phyloP scores from a whole-genome alignment of 1,140 invertebrate genomes.

The Diprion similis region DNA sequence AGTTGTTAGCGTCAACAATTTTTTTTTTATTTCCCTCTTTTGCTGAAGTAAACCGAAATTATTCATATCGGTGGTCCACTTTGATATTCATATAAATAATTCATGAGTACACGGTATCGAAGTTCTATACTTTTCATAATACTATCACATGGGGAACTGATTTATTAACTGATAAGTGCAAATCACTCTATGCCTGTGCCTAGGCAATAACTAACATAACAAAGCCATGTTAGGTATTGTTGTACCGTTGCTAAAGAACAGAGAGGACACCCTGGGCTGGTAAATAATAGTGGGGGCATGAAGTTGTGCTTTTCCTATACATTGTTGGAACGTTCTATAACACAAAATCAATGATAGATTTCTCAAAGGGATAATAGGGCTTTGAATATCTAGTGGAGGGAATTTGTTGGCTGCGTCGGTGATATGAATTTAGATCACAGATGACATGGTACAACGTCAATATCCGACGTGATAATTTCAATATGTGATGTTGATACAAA shows the following conservation, averaged over 20 bases:
- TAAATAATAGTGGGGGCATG: constrained; percentile 57
- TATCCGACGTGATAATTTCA: too few relatives aligned
- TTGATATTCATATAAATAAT: neutral
- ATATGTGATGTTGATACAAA: too few relatives aligned
- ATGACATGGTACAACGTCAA: too few relatives aligned
- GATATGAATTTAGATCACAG: too few relatives aligned
- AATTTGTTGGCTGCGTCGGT: too few relatives aligned
- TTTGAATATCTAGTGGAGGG: constrained; percentile 1
- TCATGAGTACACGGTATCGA: neutral
- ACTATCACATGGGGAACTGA: constrained; percentile 35
- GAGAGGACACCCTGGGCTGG: constrained; percentile 35
- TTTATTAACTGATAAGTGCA: constrained; percentile 58
- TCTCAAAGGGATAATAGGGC: constrained; percentile 15
- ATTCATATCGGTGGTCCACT: too few relatives aligned
- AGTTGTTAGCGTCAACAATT: too few relatives aligned
- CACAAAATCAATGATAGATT: constrained; percentile 24
- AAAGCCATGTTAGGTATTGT: constrained; percentile 47
- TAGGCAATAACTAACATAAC: constrained; percentile 51
- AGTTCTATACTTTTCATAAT: neutral
- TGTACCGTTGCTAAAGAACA: constrained; percentile 40
- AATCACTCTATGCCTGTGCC: constrained; percentile 46
- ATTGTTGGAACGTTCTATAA: constrained; percentile 37
- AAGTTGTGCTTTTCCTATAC: constrained; percentile 52
- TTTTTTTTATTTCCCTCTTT: too few relatives aligned
- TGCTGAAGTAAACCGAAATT: too few relatives aligned